These are phyloP conservation scores for Heliconius hortense DNA, from an alignment of 2,888 invertebrate species.

Conservation along the genomic window DNA sequence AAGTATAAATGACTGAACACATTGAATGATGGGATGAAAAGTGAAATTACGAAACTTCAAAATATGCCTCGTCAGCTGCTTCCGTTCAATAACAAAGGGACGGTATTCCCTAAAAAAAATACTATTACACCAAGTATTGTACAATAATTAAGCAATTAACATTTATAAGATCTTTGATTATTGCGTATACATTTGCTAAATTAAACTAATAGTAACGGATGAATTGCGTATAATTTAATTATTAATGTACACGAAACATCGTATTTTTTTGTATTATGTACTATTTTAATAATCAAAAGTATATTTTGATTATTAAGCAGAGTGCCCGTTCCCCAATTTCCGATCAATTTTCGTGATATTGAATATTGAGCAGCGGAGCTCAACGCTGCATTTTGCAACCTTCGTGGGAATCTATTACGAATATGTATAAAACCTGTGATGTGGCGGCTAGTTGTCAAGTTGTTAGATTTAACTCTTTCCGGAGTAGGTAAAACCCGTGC, in stretches of 20 bases:
- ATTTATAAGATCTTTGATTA: neutral
- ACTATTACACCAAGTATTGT: neutral
- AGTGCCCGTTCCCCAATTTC: neutral
- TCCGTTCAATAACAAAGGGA: slow-evolving; percentile 36
- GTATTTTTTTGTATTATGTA: neutral
- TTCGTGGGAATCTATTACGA: too few relatives aligned
- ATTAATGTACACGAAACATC: neutral
- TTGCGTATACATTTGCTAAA: neutral
- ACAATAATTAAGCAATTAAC: neutral
- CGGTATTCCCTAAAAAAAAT: slow-evolving; percentile 11
- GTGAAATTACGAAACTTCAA: slow-evolving; percentile 39
- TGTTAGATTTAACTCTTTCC: too few relatives aligned
- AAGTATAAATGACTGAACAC: slow-evolving; percentile 25
- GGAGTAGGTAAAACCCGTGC: too few relatives aligned
- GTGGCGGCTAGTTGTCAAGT: too few relatives aligned
- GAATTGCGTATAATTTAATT: slow-evolving; percentile 1
- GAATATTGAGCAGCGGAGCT: neutral
- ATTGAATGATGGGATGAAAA: slow-evolving; percentile 29
- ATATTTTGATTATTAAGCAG: too few relatives aligned
- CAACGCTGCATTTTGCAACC: too few relatives aligned
- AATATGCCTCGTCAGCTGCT: slow-evolving; percentile 38
- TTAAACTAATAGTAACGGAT: neutral
- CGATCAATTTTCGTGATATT: neutral
- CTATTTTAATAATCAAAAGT: neutral
- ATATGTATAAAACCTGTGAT: too few relatives aligned